phyloP scores from a whole-genome alignment of 2,113 vertebrate genomes.

The Saimiri boliviensis region DNA sequence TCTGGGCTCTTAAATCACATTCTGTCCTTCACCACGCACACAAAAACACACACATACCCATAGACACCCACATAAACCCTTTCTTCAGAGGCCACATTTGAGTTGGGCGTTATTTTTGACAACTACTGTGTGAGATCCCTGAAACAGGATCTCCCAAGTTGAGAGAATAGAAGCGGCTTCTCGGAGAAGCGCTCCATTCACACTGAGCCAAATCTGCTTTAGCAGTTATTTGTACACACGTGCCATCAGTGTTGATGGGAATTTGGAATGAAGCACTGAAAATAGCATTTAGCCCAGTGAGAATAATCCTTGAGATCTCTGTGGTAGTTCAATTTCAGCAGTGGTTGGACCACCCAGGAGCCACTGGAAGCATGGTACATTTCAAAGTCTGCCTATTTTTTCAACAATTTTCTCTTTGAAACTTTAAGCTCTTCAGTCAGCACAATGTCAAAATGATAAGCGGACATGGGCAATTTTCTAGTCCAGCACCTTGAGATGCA shows the following conservation, averaged over 20 bases:
- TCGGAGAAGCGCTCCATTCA: neutral
- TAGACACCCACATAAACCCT: neutral
- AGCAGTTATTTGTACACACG: conserved; percentile 47
- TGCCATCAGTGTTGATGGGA: neutral
- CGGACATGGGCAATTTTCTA: neutral
- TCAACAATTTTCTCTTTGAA: conserved; percentile 29
- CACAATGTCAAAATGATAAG: neutral
- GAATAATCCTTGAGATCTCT: conserved; percentile 21
- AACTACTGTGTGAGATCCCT: neutral
- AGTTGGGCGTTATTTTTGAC: neutral
- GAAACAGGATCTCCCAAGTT: neutral
- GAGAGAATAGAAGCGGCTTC: neutral
- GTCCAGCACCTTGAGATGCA: conserved; percentile 20
- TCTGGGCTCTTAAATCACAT: neutral
- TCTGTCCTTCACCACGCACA: neutral
- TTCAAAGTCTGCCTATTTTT: conserved; percentile 33
- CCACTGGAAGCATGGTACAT: neutral
- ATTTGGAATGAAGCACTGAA: conserved; percentile 21
- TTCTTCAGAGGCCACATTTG: neutral
- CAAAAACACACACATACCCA: neutral
- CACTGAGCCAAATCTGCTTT: conserved; percentile 5
- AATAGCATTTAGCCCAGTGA: neutral
- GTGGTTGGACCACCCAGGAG: conserved; percentile 49
- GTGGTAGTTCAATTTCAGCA: neutral
- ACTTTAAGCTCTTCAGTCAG: neutral